Evolutionary conservation across 2,888 invertebrate genomes (phyloP).

Genomic region (Schizaphis graminum): DNA sequence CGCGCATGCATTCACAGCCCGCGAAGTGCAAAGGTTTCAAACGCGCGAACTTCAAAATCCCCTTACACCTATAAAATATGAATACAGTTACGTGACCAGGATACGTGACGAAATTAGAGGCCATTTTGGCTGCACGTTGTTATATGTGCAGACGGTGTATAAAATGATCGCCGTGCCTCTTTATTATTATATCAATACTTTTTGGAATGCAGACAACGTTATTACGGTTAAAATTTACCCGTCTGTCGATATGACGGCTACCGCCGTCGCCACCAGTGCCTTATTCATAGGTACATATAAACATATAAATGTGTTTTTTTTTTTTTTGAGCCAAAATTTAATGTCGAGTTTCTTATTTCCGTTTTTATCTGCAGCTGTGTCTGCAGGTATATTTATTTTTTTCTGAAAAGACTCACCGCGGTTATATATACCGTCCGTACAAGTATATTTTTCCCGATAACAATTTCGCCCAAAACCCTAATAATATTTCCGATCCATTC

Average conservation of each 20-base stretch:
- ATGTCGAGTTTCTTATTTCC: background rate
- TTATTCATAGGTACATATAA: background rate
- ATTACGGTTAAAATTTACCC: background rate
- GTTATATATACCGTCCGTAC: background rate
- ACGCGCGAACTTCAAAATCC: background rate
- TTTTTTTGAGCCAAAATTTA: background rate
- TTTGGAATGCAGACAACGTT: background rate
- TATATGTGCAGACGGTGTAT: conserved; percentile 39
- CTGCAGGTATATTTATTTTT: background rate
- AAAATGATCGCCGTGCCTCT: background rate
- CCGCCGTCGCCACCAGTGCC: background rate
- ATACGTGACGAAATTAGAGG: conserved; percentile 35
- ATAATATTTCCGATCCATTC: conserved; percentile 32
- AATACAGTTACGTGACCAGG: conserved; percentile 47
- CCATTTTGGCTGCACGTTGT: background rate
- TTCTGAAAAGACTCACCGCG: background rate
- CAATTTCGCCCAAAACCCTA: background rate
- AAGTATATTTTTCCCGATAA: background rate
- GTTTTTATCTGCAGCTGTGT: background rate
- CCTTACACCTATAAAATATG: conserved; percentile 49
- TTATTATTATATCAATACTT: background rate
- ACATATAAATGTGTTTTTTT: background rate
- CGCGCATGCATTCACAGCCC: background rate
- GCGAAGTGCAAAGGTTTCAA: conserved; percentile 33
- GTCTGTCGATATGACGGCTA: background rate